phyloP scores from a whole-genome alignment of 2,113 vertebrate species.

The Ciconia boyciana region DNA sequence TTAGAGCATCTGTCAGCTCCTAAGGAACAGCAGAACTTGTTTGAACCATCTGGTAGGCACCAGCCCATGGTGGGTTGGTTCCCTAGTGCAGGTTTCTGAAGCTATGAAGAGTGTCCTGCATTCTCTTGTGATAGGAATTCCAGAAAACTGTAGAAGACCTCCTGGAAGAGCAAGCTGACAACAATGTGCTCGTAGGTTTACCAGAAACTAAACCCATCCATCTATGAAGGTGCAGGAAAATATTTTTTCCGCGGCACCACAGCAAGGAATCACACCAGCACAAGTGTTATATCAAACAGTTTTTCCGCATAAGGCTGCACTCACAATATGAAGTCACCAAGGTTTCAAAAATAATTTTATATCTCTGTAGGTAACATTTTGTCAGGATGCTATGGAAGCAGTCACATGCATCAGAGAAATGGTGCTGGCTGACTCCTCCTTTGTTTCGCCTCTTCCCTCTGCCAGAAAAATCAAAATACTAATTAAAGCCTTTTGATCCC shows the following conservation, averaged over 20 bases:
- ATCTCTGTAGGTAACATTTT: neutral
- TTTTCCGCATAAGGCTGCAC: neutral
- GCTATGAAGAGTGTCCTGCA: neutral
- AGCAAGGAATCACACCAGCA: neutral
- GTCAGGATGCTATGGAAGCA: neutral
- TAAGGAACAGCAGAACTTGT: neutral
- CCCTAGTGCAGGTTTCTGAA: neutral
- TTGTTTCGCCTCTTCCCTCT: neutral
- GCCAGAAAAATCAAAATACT: neutral
- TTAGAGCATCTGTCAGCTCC: neutral
- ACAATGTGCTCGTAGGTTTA: neutral
- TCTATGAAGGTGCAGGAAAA: neutral
- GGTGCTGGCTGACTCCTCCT: neutral
- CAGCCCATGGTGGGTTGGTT: accelerated
- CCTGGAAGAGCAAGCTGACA: neutral
- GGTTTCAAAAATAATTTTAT: neutral
- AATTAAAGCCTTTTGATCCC: neutral
- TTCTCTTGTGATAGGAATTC: neutral
- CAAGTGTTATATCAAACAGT: neutral
- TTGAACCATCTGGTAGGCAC: neutral
- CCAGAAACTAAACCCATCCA: neutral
- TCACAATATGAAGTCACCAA: neutral
- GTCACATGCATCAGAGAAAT: neutral
- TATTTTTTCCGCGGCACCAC: neutral
- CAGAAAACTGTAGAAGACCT: neutral